Evolutionary conservation across 1,140 invertebrate genomes (phyloP).

Genomic region (Leptinotarsa texana): DNA sequence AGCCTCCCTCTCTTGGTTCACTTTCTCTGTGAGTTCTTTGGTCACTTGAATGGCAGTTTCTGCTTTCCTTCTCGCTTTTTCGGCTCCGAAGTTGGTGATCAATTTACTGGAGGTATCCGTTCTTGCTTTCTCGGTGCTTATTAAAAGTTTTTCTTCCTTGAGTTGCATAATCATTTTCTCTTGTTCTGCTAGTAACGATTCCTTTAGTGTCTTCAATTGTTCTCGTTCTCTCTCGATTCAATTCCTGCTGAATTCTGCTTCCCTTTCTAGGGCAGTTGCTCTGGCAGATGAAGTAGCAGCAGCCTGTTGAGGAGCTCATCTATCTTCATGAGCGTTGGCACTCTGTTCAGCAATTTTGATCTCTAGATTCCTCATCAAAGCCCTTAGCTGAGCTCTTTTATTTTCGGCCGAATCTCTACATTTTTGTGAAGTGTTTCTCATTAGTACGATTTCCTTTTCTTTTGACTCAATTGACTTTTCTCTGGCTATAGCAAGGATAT

Average conservation of each 20-base stretch:
- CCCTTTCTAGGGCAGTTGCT: constrained; percentile 56
- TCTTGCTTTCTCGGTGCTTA: constrained; percentile 55
- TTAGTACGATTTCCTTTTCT: constrained; percentile 52
- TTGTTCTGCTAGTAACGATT: constrained; percentile 55
- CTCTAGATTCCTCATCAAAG: constrained; percentile 57
- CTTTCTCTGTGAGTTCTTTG: constrained; percentile 55
- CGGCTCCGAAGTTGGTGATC: constrained; percentile 47
- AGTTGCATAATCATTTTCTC: constrained; percentile 54
- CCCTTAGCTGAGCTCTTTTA: constrained; percentile 58
- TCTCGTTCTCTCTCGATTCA: constrained; percentile 57
- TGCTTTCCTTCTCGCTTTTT: constrained; percentile 56
- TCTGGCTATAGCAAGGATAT: constrained; percentile 50
- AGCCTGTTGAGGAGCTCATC: constrained; percentile 53
- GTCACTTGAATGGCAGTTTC: constrained; percentile 59
- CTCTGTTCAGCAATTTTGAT: constrained; percentile 53
- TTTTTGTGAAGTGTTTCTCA: constrained; percentile 55
- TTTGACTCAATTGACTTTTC: constrained; percentile 54
- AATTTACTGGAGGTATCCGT: constrained; percentile 56
- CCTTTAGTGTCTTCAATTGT: constrained; percentile 56
- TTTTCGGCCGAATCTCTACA: constrained; percentile 55
- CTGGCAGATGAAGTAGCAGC: constrained; percentile 48
- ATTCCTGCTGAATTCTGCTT: constrained; percentile 54
- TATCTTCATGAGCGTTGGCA: constrained; percentile 53
- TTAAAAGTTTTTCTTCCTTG: constrained; percentile 56
- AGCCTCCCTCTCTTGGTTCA: constrained; percentile 57